phyloP scores from a whole-genome alignment of 2,113 vertebrate species.

The Tympanuchus pallidicinctus region DNA sequence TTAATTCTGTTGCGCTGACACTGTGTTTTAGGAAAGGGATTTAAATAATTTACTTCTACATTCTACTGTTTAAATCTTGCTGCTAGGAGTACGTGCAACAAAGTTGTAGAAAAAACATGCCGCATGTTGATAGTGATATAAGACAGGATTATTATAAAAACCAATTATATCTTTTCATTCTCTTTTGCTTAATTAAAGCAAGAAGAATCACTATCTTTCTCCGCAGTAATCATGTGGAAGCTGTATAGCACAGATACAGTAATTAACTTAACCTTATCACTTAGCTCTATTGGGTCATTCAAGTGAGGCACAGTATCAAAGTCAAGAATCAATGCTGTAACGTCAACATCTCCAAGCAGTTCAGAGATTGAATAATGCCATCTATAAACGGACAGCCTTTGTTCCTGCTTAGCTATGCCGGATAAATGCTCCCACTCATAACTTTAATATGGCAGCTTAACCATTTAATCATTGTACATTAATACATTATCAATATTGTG shows the following conservation, averaged over 20 bases:
- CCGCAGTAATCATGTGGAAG: conserved; percentile 87
- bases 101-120: conserved; percentile 65
- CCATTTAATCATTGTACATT: conserved; percentile 79
- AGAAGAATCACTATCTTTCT: conserved; percentile 87
- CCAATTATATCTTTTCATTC: conserved; percentile 88
- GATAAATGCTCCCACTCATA: conserved; percentile 62
- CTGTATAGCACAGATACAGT: conserved; percentile 87
- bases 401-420: conserved; percentile 64
- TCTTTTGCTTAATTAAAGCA: conserved; percentile 95
- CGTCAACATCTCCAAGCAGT: conserved; percentile 52
- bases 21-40: conserved; percentile 32
- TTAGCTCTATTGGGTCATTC: conserved; percentile 90
- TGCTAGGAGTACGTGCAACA: conserved; percentile 44
- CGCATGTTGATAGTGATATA: conserved; percentile 69
- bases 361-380: conserved; percentile 68
- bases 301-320: conserved; percentile 82
- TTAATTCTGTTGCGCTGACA: conserved; percentile 54
- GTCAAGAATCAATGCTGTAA: conserved; percentile 71
- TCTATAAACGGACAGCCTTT: conserved; percentile 67
- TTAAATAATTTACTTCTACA: conserved; percentile 47
- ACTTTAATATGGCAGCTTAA: conserved; percentile 77
- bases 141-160: conserved; percentile 81
- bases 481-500: conserved; percentile 79
- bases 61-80: conserved; percentile 36
- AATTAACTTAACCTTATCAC: conserved; percentile 95